phyloP scores from a whole-genome alignment of 2,113 vertebrate genomes.

The Numenius arquata region DNA sequence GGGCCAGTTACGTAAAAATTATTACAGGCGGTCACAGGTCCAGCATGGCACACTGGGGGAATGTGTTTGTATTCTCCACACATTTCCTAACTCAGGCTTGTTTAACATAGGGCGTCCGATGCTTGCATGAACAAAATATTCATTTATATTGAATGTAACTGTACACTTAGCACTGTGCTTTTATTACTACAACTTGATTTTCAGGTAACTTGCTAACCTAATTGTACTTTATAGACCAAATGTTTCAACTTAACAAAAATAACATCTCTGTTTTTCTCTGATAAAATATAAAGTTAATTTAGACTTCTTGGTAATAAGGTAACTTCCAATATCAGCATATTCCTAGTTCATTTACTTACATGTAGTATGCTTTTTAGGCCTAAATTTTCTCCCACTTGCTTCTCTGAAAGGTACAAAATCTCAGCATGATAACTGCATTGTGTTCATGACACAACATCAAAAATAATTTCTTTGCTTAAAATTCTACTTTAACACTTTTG shows the following conservation, averaged over 20 bases:
- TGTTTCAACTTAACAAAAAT: background rate
- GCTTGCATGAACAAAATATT: background rate
- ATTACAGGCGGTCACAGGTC: background rate
- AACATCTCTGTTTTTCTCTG: background rate
- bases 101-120: background rate
- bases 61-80: background rate
- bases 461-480: conserved; percentile 10
- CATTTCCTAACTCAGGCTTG: background rate
- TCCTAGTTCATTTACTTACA: background rate
- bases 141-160: background rate
- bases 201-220: background rate
- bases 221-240: conserved; percentile 22
- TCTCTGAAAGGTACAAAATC: background rate
- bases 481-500: background rate
- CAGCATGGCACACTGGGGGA: background rate
- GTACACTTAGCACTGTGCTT: background rate
- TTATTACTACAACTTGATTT: background rate
- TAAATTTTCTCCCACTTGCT: background rate
- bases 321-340: background rate
- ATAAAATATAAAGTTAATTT: conserved; percentile 7
- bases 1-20: background rate
- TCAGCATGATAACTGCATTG: background rate
- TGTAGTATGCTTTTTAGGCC: background rate
- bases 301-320: background rate
- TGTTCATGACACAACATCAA: background rate